Evolutionary conservation across 2,888 invertebrate genomes (phyloP).

Genomic region (Pristionchus entomophagus): DNA sequence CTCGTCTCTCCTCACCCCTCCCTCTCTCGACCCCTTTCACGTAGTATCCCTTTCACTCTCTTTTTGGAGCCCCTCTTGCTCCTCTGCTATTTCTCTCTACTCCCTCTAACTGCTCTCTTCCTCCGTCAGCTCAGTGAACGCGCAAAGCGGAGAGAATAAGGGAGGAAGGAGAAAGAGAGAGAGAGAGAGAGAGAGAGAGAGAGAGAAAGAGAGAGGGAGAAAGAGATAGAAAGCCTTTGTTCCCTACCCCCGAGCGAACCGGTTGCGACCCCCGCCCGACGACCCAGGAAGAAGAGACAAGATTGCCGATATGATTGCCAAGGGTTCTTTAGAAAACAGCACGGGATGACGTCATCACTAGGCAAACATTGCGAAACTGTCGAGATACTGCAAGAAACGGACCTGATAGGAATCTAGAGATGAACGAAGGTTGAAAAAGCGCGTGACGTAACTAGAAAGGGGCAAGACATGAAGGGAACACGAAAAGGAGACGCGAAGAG

Average conservation of each 20-base stretch:
- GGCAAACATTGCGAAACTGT: background rate
- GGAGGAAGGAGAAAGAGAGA: too few relatives aligned
- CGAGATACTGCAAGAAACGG: background rate
- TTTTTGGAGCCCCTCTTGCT: background rate
- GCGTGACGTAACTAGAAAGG: background rate
- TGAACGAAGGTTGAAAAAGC: background rate
- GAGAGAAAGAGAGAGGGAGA: too few relatives aligned
- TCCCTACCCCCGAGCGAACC: background rate
- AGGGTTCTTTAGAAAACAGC: background rate
- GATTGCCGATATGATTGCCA: background rate
- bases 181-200: too few relatives aligned
- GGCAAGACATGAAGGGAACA: background rate
- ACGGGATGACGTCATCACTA: background rate
- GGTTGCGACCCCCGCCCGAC: background rate
- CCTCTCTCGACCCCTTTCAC: background rate
- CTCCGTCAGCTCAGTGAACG: background rate
- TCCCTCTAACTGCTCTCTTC: background rate
- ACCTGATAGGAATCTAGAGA: background rate
- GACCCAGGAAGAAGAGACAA: background rate
- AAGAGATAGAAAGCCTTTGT: too few relatives aligned
- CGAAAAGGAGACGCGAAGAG: background rate
- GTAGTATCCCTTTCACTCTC: constrained; percentile 43
- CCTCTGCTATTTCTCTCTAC: background rate
- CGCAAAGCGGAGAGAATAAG: too few relatives aligned
- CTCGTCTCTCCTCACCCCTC: background rate